These are phyloP conservation scores for Plecotus auritus DNA, from an alignment of 2,113 vertebrate genomes.

Conservation along the genomic window DNA sequence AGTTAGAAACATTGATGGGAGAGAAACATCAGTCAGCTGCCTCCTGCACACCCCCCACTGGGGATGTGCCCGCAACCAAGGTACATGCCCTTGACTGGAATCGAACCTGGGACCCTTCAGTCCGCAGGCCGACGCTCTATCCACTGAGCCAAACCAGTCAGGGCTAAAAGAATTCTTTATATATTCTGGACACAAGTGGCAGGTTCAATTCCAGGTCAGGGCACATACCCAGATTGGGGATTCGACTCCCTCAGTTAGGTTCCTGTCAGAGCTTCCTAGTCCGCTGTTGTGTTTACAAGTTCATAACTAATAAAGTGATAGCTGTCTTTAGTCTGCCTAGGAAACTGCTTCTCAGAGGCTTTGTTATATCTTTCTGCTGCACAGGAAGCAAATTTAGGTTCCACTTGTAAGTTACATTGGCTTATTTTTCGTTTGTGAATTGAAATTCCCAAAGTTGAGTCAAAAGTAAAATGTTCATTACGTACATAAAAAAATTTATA, in stretches of 20 bases:
- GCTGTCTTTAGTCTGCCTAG: neutral
- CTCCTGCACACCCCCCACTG: too few species aligned
- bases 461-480: neutral
- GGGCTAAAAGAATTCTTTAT: neutral
- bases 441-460: neutral
- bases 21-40: too few species aligned
- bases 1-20: too few species aligned
- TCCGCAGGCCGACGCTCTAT: too few species aligned
- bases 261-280: neutral
- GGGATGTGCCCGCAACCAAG: too few species aligned
- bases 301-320: neutral
- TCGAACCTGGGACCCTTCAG: too few species aligned
- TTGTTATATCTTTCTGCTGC: neutral
- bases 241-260: neutral
- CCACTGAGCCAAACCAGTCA: too few species aligned
- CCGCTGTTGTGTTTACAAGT: neutral
- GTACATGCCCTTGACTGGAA: too few species aligned
- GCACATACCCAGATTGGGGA: neutral
- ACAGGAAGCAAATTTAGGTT: neutral
- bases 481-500: neutral
- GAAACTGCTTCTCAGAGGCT: neutral
- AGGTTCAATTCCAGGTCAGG: neutral
- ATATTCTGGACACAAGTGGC: neutral
- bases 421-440: neutral
- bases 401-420: conserved; percentile 1